Percentiles rank a stretch among this genome's conserved stretches.
These are phyloP conservation scores for Nyctibius grandis DNA, from an alignment of 2,797 vertebrate species.

Conservation along the genomic window DNA sequence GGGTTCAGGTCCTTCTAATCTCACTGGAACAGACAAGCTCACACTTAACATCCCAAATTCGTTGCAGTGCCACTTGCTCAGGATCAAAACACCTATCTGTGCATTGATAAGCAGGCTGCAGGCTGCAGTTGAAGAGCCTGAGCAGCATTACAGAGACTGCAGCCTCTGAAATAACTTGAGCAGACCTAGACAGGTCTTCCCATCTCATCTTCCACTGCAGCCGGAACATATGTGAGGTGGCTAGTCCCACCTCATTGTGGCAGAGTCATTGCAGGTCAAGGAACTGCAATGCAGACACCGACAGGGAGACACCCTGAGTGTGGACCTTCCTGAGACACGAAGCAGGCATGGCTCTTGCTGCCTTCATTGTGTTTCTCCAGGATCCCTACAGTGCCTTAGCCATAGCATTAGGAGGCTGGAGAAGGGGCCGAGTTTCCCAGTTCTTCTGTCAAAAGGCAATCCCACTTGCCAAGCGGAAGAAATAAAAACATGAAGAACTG, in stretches of 20 bases:
- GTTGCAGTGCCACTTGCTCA: background rate
- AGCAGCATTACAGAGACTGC: background rate
- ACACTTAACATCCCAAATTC: background rate
- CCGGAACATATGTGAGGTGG: background rate
- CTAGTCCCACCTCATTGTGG: background rate
- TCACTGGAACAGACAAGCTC: background rate
- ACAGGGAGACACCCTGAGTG: background rate
- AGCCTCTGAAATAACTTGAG: background rate
- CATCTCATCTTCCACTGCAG: background rate
- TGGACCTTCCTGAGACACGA: background rate
- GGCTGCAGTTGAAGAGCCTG: background rate
- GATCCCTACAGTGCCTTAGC: background rate
- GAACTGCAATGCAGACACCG: background rate
- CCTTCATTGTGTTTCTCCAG: accelerated
- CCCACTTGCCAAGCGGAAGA: background rate
- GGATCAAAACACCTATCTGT: background rate
- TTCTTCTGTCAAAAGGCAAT: background rate
- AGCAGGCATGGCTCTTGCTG: background rate
- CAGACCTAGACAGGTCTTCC: background rate
- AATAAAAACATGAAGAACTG: background rate
- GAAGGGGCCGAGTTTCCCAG: background rate
- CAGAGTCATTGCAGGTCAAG: background rate
- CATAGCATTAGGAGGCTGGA: background rate
- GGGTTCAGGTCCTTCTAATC: background rate
- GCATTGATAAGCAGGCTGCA: background rate